Evolutionary conservation across 1,140 invertebrate species (phyloP).

Genomic region (Araneus ventricosus): DNA sequence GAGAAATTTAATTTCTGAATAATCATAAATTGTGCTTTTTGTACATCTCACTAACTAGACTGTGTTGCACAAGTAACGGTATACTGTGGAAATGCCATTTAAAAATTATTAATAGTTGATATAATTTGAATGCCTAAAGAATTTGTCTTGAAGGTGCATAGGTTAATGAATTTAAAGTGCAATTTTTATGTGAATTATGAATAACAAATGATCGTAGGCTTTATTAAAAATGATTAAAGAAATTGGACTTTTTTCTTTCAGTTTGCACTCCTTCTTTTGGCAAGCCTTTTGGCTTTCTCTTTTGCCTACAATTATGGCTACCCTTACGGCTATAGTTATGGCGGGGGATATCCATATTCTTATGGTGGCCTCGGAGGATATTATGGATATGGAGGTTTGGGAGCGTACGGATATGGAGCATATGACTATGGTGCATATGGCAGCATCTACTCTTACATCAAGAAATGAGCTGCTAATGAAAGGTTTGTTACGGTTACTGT

Average conservation of each 20-base stretch:
- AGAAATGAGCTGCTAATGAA: not conserved
- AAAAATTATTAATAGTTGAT: too few relatives aligned
- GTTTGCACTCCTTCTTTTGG: not conserved
- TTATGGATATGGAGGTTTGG: not conserved
- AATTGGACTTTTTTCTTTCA: not conserved
- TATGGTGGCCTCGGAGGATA: not conserved
- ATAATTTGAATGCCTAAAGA: too few relatives aligned
- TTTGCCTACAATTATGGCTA: not conserved
- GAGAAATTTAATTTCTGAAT: too few relatives aligned
- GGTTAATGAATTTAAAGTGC: too few relatives aligned
- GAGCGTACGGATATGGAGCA: not conserved
- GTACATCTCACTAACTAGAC: too few relatives aligned
- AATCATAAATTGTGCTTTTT: too few relatives aligned
- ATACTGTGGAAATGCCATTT: too few relatives aligned
- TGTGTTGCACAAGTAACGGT: too few relatives aligned
- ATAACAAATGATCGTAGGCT: too few relatives aligned
- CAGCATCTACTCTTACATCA: not conserved
- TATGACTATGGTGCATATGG: not conserved
- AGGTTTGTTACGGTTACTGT: not conserved
- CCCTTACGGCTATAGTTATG: not conserved
- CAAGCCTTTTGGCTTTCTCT: not conserved
- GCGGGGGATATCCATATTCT: not conserved
- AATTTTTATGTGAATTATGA: too few relatives aligned
- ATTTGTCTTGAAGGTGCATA: too few relatives aligned
- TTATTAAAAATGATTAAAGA: too few relatives aligned